Conservation (phyloP, 2,797 vertebrate species). For the Coranthus polyacanthus region DNA sequence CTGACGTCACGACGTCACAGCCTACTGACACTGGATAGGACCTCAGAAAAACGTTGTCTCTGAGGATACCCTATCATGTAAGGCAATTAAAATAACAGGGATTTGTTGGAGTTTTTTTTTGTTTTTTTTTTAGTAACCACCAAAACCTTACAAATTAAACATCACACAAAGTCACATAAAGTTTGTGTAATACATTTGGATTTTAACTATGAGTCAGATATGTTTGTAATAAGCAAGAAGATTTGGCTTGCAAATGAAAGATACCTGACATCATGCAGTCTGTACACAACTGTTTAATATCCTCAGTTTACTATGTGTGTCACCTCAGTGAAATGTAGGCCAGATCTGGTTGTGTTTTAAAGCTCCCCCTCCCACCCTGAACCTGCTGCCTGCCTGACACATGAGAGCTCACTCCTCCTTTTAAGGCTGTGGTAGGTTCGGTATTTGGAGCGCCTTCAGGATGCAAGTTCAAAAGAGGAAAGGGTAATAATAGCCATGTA, state of each 20-base stretch:
- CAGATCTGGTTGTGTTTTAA: constrained; percentile 63
- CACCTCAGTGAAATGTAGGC: constrained; percentile 67
- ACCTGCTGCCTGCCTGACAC: constrained; percentile 63
- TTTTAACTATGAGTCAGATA: background rate
- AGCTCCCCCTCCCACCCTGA: constrained; percentile 36
- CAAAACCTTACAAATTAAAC: constrained; percentile 1
- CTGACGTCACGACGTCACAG: constrained; percentile 62
- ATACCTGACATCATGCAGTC: constrained; percentile 40
- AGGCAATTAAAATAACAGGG: constrained; percentile 11
- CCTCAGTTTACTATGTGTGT: constrained; percentile 51
- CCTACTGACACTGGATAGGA: constrained; percentile 23
- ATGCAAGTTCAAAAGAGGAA: constrained; percentile 86
- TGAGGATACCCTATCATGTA: constrained; percentile 21
- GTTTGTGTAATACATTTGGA: background rate
- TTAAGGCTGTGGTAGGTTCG: constrained; percentile 85
- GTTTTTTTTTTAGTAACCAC: background rate
- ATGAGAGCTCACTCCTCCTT: constrained; percentile 82
- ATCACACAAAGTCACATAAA: background rate
- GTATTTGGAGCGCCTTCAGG: constrained; percentile 82
- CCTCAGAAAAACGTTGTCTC: constrained; percentile 36
- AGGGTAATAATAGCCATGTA: constrained; percentile 85
- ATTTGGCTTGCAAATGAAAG: constrained; percentile 4
- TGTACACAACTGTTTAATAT: constrained; percentile 33
- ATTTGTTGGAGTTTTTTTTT: background rate
- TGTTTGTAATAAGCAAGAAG: background rate